phyloP scores from a whole-genome alignment of 2,888 invertebrate species.

The Drosophila vallismaia region DNA sequence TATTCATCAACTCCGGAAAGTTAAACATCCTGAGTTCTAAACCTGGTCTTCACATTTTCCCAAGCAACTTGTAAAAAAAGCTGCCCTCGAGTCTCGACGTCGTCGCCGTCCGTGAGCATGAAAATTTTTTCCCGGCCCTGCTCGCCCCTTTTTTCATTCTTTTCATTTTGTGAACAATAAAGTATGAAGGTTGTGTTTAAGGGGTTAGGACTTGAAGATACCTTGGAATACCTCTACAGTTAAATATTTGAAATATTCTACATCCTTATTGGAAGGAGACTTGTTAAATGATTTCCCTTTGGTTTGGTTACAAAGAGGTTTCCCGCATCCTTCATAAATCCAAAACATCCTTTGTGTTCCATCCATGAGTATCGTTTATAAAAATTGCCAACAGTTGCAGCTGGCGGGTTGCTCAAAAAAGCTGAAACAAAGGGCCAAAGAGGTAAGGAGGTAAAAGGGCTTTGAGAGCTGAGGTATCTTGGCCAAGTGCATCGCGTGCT shows the following conservation, averaged over 20 bases:
- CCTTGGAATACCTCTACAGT: not conserved
- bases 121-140: constrained; percentile 55
- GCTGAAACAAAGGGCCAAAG: constrained; percentile 5
- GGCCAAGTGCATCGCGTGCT: constrained; percentile 79
- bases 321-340: not conserved
- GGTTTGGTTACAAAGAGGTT: no score
- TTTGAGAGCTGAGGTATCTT: constrained; percentile 42
- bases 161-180: constrained; percentile 10
- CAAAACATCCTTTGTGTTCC: not conserved
- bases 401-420: constrained; percentile 34
- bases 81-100: constrained; percentile 72
- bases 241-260: no score
- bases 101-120: constrained; percentile 64
- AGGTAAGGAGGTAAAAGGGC: constrained; percentile 23
- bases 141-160: constrained; percentile 1
- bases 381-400: constrained; percentile 72
- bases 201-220: not conserved
- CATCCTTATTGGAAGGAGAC: no score
- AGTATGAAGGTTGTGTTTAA: not conserved
- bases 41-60: constrained; percentile 56
- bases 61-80: constrained; percentile 68
- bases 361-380: constrained; percentile 33
- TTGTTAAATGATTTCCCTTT: no score
- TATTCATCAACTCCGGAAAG: constrained; percentile 57
- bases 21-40: constrained; percentile 33